Percentiles rank a stretch among this genome's conserved stretches.
phyloP scores from a whole-genome alignment of 2,797 vertebrate species.

The Furcifer pardalis region DNA sequence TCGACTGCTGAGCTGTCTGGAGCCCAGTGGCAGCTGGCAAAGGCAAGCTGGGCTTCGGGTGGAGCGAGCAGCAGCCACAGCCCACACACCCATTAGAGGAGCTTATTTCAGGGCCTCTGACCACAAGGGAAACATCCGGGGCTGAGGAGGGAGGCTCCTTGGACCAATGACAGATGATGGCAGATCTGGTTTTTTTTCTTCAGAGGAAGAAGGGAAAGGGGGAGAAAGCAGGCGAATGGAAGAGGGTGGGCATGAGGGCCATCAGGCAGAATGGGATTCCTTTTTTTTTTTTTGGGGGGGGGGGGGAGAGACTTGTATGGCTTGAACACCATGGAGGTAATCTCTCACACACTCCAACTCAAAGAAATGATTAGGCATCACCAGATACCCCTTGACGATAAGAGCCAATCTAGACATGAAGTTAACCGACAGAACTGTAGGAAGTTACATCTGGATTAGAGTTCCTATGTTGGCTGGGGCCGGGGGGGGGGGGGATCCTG shows the following conservation, averaged over 20 bases:
- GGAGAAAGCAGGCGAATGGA: not conserved
- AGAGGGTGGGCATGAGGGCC: constrained; percentile 8
- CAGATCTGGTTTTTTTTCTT: no score
- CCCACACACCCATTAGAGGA: constrained; percentile 85
- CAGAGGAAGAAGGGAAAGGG: not conserved
- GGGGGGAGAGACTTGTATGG: not conserved
- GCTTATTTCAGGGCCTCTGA: constrained; percentile 52
- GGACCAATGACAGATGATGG: constrained; percentile 2
- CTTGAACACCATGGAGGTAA: constrained; percentile 2
- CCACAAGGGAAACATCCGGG: constrained; percentile 55
- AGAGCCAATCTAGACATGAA: not conserved
- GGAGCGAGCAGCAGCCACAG: constrained; percentile 86
- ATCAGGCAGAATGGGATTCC: not conserved
- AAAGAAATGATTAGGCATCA: not conserved
- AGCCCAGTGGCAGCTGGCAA: constrained; percentile 90
- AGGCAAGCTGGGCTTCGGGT: constrained; percentile 82
- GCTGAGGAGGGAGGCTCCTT: constrained; percentile 30
- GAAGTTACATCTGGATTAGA: no score
- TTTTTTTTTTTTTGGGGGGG: no score
- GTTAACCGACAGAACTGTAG: not conserved
- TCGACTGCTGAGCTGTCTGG: constrained; percentile 79
- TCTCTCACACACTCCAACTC: no score
- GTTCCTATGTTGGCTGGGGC: no score
- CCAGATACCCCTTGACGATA: no score
- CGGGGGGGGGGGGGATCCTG: no score